Percentiles rank a stretch among this genome's conserved stretches.
These are phyloP conservation scores for Triplophysa siluroides DNA, from an alignment of 2,113 vertebrate genomes.

Conservation along the genomic window DNA sequence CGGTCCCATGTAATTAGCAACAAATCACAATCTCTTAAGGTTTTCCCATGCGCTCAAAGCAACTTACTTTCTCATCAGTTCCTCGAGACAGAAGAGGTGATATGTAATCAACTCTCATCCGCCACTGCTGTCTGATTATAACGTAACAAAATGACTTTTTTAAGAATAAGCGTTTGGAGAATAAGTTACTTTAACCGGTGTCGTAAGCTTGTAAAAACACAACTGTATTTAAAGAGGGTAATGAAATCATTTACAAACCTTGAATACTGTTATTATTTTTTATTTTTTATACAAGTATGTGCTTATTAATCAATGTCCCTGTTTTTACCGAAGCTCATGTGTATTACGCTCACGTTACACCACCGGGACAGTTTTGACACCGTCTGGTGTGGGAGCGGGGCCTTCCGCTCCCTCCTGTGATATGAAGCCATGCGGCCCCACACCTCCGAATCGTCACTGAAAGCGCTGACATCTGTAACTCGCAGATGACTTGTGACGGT, in stretches of 20 bases:
- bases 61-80: slow-evolving; percentile 49
- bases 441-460: slow-evolving; percentile 48
- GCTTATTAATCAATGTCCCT: neutral
- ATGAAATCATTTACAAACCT: too few relatives aligned
- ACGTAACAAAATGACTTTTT: slow-evolving; percentile 25
- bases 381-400: neutral
- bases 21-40: slow-evolving; percentile 43
- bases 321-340: neutral
- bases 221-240: too few relatives aligned
- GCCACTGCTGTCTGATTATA: slow-evolving; percentile 29
- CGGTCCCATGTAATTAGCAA: slow-evolving; percentile 34
- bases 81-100: slow-evolving; percentile 26
- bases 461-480: slow-evolving; percentile 62
- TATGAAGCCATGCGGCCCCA: neutral
- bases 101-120: slow-evolving; percentile 44
- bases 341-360: slow-evolving; percentile 11
- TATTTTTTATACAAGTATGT: neutral
- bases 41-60: slow-evolving; percentile 25
- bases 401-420: neutral
- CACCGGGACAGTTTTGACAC: neutral
- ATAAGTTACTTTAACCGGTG: neutral
- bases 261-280: too few relatives aligned
- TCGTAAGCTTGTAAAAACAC: neutral
- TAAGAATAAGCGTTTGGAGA: neutral
- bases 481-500: slow-evolving; percentile 59